Percentiles rank a stretch among this genome's conserved stretches.
phyloP scores from a whole-genome alignment of 2,797 vertebrate genomes.

The Amphiprion clarkii region DNA sequence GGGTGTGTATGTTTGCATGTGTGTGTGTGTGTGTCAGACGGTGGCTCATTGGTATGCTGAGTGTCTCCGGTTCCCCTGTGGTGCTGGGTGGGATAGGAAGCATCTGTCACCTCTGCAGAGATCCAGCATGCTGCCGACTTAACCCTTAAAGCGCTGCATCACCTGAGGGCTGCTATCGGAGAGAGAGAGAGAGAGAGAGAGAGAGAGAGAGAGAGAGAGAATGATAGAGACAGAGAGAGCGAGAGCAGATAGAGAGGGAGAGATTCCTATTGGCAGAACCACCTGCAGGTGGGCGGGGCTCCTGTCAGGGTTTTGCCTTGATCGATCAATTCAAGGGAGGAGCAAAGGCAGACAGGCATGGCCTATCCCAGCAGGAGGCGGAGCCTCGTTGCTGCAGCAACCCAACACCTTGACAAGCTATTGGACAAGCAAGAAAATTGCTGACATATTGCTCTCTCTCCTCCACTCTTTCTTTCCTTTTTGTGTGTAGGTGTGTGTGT shows the following conservation, averaged over 20 bases:
- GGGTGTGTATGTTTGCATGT: constrained; percentile 17
- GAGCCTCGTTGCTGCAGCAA: constrained; percentile 78
- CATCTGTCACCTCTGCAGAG: constrained; percentile 91
- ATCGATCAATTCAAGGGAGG: constrained; percentile 93
- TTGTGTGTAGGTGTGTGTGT: background rate
- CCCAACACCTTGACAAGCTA: constrained; percentile 71
- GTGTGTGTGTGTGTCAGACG: constrained; percentile 63
- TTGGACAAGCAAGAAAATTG: constrained; percentile 72
- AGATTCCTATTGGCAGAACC: constrained; percentile 84
- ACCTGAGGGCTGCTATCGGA: constrained; percentile 72
- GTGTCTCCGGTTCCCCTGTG: constrained; percentile 89
- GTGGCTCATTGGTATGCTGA: constrained; percentile 93
- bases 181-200: constrained; percentile 25
- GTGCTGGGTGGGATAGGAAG: constrained; percentile 90
- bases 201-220: constrained; percentile 19
- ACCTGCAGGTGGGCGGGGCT: constrained; percentile 86
- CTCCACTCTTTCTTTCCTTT: constrained; percentile 12
- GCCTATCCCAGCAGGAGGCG: constrained; percentile 89
- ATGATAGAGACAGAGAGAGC: constrained; percentile 15
- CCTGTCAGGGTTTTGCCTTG: constrained; percentile 86
- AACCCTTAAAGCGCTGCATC: constrained; percentile 76
- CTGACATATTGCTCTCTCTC: constrained; percentile 77
- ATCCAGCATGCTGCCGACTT: constrained; percentile 81
- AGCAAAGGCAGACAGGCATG: constrained; percentile 89
- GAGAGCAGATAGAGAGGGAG: constrained; percentile 20